Conservation (phyloP, 2,797 vertebrate genomes). For the Cephalopachus bancanus region DNA sequence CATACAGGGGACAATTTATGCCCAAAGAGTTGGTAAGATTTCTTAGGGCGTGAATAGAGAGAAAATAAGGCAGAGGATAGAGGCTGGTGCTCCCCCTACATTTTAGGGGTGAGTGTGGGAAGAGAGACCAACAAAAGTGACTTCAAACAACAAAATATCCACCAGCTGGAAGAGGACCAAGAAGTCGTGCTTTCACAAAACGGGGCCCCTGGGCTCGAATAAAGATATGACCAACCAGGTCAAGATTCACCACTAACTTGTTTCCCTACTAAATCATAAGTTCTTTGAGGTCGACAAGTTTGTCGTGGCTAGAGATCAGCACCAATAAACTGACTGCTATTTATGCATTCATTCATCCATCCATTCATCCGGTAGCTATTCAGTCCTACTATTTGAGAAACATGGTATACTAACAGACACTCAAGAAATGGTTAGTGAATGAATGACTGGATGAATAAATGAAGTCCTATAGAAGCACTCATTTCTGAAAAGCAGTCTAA, state of each 20-base stretch:
- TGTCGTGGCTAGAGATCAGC: background rate
- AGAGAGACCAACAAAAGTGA: background rate
- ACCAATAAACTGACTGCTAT: background rate
- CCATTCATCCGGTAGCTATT: background rate
- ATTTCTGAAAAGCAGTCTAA: slow-evolving; percentile 29
- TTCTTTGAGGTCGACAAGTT: background rate
- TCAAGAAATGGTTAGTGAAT: background rate
- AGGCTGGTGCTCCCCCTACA: background rate
- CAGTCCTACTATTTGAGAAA: background rate
- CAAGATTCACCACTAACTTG: background rate
- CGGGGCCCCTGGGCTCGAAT: background rate
- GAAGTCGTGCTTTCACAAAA: background rate
- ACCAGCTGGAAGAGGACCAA: background rate
- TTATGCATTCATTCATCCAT: slow-evolving; percentile 12
- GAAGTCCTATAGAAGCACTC: background rate
- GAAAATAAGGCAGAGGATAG: background rate
- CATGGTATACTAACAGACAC: background rate
- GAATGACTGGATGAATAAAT: background rate
- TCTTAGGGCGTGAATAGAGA: background rate
- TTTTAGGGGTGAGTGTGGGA: background rate
- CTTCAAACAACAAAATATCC: background rate
- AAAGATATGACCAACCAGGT: background rate
- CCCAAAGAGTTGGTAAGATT: background rate
- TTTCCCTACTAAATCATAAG: background rate
- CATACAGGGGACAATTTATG: background rate